Base-by-base conservation (phyloP, 92 coral and sea anemone genomes). In the Scolanthus callimorphus region DNA sequence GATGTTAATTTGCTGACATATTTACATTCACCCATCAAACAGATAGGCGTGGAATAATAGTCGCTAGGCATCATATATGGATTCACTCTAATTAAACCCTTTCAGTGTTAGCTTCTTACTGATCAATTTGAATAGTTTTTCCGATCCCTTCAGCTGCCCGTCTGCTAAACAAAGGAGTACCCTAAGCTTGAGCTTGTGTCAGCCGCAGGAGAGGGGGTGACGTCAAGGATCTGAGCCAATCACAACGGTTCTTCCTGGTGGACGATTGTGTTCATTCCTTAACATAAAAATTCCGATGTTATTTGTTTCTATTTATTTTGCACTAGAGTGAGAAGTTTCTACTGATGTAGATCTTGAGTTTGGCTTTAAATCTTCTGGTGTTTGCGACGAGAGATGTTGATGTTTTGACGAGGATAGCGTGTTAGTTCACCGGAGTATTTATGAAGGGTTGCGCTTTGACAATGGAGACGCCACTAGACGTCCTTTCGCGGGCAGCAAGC, bases 401-500 rank as follows among this genome's bases (percentile, higher is more conserved):
- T 6, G 15, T 34, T 34, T 15, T 15, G 15, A 34, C 9, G 43
- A 34, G 15, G 6, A 34, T 27, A 22, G 2, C 13, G 12, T 51
- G 46, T 60, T 20, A 27, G 15, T 30, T 25, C 30, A 20, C 27
- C 21, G 11, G 43, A 56, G 17, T 20, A n/a, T 20, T 6, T 3
- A 73, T 41, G 71, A 60, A 45, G 65, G 69, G 57, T 25, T 62
- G 52, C 54, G 55, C 31, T 51, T 37, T 39, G 31, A 55, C 52
- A 37, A 85, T 88, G 85, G 99, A 94, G 80, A 94, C 94, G 23
- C 89, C 99, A 4, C 69, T 94, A 43, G 99, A 94, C 63, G 99
- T 94, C 3, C 91, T 94, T 27, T 94, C 99, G 31, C 80, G 99
- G 63, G 99, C 99, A 20, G 99, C 99, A 3, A 86, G 96, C 51